A percentile compares a stretch with the other conserved stretches of the same genome.
phyloP scores from a whole-genome alignment of 1,140 invertebrate genomes.

The Adoxophyes honmai region DNA sequence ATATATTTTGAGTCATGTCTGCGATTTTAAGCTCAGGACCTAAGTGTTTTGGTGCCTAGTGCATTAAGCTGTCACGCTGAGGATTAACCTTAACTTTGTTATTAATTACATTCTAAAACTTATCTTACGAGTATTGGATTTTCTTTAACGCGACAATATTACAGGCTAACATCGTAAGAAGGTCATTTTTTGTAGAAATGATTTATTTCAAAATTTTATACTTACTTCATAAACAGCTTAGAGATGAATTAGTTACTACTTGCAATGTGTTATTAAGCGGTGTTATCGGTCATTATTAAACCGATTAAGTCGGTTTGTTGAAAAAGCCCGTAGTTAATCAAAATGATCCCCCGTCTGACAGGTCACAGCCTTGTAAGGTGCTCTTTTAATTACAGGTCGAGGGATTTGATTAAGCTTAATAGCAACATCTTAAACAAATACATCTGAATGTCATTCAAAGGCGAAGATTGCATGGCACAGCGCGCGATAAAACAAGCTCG shows the following conservation, averaged over 20 bases:
- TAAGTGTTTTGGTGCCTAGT: conserved; percentile 19
- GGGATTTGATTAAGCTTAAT: neutral
- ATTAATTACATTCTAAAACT: neutral
- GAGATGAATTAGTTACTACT: neutral
- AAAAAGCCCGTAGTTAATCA: neutral
- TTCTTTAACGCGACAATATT: too few species aligned
- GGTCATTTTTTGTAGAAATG: too few species aligned
- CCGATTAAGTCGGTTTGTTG: neutral
- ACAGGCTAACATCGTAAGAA: too few species aligned
- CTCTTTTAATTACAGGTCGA: conserved; percentile 13
- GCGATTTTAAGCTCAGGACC: neutral
- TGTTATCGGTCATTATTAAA: conserved; percentile 11
- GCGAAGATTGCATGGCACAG: too few species aligned
- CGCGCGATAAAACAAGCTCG: too few species aligned
- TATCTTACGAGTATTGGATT: neutral
- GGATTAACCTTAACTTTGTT: conserved; percentile 22
- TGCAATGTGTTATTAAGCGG: conserved; percentile 6
- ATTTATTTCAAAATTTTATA: too few species aligned
- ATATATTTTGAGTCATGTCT: neutral
- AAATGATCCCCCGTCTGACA: neutral
- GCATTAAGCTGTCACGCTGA: conserved; percentile 48
- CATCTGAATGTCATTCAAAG: too few species aligned
- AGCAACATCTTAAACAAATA: neutral
- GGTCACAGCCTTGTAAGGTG: conserved; percentile 13
- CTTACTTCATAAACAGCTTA: conserved; percentile 8